Base-by-base conservation (phyloP, 2,888 invertebrate species). In the Cybosia mesomella region DNA sequence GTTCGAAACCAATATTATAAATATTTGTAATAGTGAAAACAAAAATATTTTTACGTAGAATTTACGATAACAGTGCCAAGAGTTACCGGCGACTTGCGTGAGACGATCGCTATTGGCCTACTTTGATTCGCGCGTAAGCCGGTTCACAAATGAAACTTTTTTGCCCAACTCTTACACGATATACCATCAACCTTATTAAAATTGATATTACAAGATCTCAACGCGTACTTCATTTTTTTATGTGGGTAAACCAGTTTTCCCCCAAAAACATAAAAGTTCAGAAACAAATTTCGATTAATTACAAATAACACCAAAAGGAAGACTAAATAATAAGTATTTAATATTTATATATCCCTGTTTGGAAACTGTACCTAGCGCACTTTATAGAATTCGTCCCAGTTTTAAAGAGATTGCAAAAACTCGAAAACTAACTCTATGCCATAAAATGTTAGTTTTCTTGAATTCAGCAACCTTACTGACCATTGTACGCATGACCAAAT, bases 21-120 rank as follows among this genome's bases (percentile, higher is more conserved):
- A 71, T 64, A 72, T 67, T 70, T 67, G 59, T 73, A 68, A 64
- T 64, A 67, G 43, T 68, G 61, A 57, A 63, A 63, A 73, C 67
- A 69, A 60, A 68, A 73, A 74, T 71, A 67, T 75, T 74, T 80
- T 78, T 68, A 68, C 71, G 70, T 70, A 72, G 72, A 73, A 69
- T 66, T 61, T 54, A 63, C 65, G 67, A 79, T 75, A 79, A 75
- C 75, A 76, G 72, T 78, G 73, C 70, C 78, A 82, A 82, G 77
- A 80, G 74, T 69, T 76, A 71, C 70, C 74, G 66, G 43, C 71
- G 71, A 83, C 80, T 89, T 84, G 90, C 89, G 89, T 90, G 90
- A 85, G 80, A 65, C 81, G 82, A 85, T 80, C 74, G 83, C 70
- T 85, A 55, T 65, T 81, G 91, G 84, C 90, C 91, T 89, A 91